Conservation (phyloP, 2,113 vertebrate genomes). For the Chloebia gouldiae region DNA sequence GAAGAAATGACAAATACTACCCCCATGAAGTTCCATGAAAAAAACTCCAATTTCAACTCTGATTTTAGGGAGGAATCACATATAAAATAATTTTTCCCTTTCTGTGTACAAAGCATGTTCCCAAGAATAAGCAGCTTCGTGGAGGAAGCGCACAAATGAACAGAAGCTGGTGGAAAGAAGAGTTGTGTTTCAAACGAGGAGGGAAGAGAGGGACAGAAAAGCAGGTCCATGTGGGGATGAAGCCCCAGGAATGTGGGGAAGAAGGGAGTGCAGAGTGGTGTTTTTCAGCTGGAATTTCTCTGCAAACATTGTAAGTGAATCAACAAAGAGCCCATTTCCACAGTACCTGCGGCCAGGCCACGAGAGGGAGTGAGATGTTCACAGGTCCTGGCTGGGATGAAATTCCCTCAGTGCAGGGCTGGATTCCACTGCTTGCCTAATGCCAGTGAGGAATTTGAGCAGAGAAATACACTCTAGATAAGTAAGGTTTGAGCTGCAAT, state of each 20-base stretch:
- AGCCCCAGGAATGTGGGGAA: background rate
- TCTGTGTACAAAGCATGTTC: background rate
- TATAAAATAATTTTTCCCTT: background rate
- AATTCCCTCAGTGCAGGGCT: background rate
- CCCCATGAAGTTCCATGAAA: background rate
- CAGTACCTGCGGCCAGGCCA: background rate
- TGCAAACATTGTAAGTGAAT: rapidly evolving
- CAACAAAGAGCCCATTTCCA: no score
- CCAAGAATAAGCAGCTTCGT: background rate
- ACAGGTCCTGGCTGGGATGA: background rate
- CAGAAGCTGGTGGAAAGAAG: background rate
- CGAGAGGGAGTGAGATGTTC: background rate
- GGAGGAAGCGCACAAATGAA: background rate
- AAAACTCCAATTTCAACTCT: background rate
- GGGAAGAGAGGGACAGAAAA: background rate
- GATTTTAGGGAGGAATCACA: background rate
- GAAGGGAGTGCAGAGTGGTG: rapidly evolving
- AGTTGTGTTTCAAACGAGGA: background rate
- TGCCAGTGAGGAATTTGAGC: background rate
- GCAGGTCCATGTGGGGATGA: background rate
- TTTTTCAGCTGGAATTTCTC: background rate
- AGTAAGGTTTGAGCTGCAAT: background rate
- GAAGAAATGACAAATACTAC: background rate
- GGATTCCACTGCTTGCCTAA: rapidly evolving
- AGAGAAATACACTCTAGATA: background rate